Evolutionary conservation across 2,797 vertebrate species (phyloP), one percentile per base, ranked within the genome.

Genomic region (Philypnodon macrostomus): DNA sequence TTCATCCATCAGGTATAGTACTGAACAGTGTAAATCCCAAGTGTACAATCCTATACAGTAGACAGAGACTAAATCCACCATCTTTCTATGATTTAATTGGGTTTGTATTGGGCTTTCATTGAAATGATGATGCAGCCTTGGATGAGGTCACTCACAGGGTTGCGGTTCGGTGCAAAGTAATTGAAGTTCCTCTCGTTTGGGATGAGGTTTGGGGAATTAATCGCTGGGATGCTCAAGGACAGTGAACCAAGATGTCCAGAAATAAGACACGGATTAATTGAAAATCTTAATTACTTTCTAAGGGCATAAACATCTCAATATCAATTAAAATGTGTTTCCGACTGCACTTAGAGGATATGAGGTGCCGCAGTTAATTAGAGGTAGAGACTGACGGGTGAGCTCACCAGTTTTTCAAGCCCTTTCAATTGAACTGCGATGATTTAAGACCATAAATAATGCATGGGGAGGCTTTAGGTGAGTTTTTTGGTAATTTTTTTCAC

Each of bases 231-330:
- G 84, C 88, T 89, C 89, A 90, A 90, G 88, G 89, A 91, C 86
- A 86, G 71, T 31, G 73, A 87, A 80, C 81, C 83, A 80, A 90
- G 89, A 90, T 88, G 87, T 91, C 89, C 86, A 88, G 88, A 90
- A 92, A 90, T 90, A 80, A 90, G 85, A 87, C 71, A 46, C n/a
- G 88, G 89, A 91, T 91, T 91, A 89, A 91, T 91, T 91, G 89
- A 91, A 90, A 91, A 89, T 89, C 87, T 89, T 91, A 90, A 90
- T 91, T 90, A 90, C 89, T 90, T 91, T 90, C 87, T 84, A 73
- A 88, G 86, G 89, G 89, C 85, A 90, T 87, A 91, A 91, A 91
- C 88, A 91, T 91, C 87, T 90, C 87, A 87, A 90, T 91, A 92
- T 91, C 87, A 90, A 91, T 90, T 90, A 91, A 90, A 88, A 89